Conservation (phyloP, 2,113 vertebrate genomes). For the Phoxinus phoxinus region DNA sequence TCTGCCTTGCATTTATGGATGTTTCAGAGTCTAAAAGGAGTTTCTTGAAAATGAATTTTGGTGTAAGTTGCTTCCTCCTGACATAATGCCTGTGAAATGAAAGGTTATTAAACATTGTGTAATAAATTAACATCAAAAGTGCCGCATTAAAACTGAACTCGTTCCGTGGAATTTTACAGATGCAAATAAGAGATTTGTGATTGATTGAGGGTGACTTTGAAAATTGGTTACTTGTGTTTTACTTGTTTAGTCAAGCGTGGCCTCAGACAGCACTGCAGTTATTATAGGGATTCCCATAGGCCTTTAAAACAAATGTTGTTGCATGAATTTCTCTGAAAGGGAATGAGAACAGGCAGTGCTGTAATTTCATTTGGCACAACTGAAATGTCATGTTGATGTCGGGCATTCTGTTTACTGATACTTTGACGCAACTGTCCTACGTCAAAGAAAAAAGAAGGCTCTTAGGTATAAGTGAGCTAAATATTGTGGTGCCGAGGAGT, state of each 20-base stretch:
- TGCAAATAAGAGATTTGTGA: not conserved
- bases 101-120: not conserved
- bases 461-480: slow-evolving; percentile 22
- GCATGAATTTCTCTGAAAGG: slow-evolving; percentile 39
- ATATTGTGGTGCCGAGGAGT: slow-evolving; percentile 24
- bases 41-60: too few species aligned
- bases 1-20: not conserved
- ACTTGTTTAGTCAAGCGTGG: not conserved
- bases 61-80: not conserved
- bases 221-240: not conserved
- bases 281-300: not conserved
- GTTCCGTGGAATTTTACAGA: not conserved
- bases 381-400: slow-evolving; percentile 42
- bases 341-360: slow-evolving; percentile 36
- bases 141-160: not conserved
- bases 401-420: slow-evolving; percentile 31
- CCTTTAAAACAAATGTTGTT: slow-evolving; percentile 45
- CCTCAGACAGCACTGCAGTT: not conserved
- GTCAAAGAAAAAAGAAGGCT: slow-evolving; percentile 33
- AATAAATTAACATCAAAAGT: not conserved
- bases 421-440: slow-evolving; percentile 44
- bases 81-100: not conserved
- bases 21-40: not conserved
- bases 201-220: not conserved
- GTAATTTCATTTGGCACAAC: slow-evolving; percentile 53